Evolutionary conservation across 2,888 invertebrate genomes (phyloP).

Genomic region (Pemphredon lugubris): DNA sequence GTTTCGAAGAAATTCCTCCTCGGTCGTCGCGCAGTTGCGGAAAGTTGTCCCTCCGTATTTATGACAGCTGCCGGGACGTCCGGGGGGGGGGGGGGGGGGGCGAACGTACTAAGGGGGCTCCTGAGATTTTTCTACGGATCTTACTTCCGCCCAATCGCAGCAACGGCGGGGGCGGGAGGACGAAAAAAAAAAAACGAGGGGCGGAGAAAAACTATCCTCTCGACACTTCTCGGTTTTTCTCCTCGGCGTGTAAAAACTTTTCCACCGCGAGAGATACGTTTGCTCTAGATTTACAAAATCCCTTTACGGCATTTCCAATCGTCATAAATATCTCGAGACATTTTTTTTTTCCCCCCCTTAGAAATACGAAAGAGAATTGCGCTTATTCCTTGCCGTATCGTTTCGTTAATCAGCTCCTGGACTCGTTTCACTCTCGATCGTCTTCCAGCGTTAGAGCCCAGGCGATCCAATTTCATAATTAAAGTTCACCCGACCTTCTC

Average conservation of each 20-base stretch:
- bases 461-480: too few species aligned
- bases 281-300: background rate
- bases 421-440: too few species aligned
- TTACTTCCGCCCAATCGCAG: slow-evolving; percentile 6
- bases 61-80: slow-evolving; percentile 53
- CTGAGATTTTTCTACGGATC: slow-evolving; percentile 26
- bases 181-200: background rate
- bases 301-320: too few species aligned
- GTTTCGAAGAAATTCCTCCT: slow-evolving; percentile 37
- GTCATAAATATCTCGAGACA: too few species aligned
- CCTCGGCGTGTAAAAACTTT: slow-evolving; percentile 11
- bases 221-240: background rate
- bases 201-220: slow-evolving; percentile 14
- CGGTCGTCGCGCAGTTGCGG: slow-evolving; percentile 27
- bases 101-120: slow-evolving; percentile 30
- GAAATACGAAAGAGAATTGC: too few species aligned
- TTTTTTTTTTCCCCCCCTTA: too few species aligned
- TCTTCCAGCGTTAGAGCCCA: too few species aligned
- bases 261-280: slow-evolving; percentile 8
- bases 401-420: too few species aligned
- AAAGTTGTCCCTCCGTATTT: slow-evolving; percentile 59
- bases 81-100: too few species aligned
- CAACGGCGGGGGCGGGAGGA: background rate
- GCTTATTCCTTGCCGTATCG: too few species aligned
- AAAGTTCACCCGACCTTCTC: too few species aligned